Percentiles rank a stretch among this genome's conserved stretches.
Evolutionary conservation across 2,888 invertebrate species (phyloP).

Genomic region (Harpagoxenus sublaevis): DNA sequence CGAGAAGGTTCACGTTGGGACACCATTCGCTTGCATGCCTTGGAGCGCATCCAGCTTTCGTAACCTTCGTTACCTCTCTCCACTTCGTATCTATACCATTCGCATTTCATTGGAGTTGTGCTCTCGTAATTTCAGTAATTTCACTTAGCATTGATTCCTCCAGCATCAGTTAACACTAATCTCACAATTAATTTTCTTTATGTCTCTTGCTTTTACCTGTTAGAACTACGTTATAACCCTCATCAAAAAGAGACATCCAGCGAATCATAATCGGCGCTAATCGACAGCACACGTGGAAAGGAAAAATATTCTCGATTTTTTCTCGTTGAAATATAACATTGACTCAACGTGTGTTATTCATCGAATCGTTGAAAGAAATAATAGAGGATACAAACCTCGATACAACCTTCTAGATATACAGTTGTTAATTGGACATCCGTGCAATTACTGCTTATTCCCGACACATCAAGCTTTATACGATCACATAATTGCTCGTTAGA

Average conservation of each 20-base stretch:
- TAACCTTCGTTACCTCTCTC: constrained; percentile 21
- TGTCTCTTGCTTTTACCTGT: neutral
- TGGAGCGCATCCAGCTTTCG: constrained; percentile 65
- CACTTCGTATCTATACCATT: neutral
- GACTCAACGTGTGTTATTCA: neutral
- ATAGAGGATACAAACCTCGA: constrained; percentile 10
- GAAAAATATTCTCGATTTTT: neutral
- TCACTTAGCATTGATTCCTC: constrained; percentile 14
- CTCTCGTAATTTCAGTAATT: neutral
- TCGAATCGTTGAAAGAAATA: constrained; percentile 33
- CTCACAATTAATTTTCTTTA: neutral
- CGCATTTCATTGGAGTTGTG: neutral
- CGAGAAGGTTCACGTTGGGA: constrained; percentile 36
- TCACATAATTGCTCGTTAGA: constrained; percentile 48
- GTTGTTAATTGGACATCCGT: constrained; percentile 43
- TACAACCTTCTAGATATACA: constrained; percentile 14
- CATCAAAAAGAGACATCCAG: neutral
- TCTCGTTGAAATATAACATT: neutral
- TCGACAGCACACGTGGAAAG: neutral
- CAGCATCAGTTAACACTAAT: neutral
- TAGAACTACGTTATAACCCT: neutral
- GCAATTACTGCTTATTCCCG: constrained; percentile 39
- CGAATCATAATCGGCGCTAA: neutral
- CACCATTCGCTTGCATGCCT: constrained; percentile 64
- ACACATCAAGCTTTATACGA: constrained; percentile 31